Conservation (phyloP, 2,888 invertebrate species). For the Plebejus anna region DNA sequence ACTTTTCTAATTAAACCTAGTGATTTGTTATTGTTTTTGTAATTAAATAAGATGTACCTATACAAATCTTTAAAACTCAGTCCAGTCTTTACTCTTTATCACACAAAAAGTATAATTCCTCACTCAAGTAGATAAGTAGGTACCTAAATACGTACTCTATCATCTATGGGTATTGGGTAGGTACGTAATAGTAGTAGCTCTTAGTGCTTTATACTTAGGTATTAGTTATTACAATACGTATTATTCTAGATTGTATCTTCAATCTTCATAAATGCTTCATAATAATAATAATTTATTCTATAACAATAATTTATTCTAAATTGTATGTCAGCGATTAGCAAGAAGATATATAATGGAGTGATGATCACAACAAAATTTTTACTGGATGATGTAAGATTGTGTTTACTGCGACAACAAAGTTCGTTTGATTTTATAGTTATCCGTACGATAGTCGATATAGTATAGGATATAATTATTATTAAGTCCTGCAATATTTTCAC, state of each 20-base stretch:
- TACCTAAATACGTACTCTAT: too few relatives aligned
- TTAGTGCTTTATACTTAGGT: neutral
- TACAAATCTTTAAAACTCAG: too few relatives aligned
- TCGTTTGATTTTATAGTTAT: neutral
- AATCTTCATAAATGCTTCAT: neutral
- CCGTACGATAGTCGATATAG: neutral
- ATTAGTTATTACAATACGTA: neutral
- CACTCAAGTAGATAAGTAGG: too few relatives aligned
- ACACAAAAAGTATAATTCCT: too few relatives aligned
- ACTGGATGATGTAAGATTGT: slow-evolving; percentile 7
- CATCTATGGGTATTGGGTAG: too few relatives aligned
- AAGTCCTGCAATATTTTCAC: too few relatives aligned
- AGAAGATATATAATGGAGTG: slow-evolving; percentile 4
- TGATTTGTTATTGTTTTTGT: too few relatives aligned
- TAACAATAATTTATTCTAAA: slow-evolving; percentile 10
- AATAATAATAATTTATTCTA: neutral
- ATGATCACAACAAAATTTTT: slow-evolving; percentile 20
- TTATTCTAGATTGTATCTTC: neutral
- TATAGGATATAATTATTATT: too few relatives aligned
- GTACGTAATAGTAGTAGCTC: too few relatives aligned
- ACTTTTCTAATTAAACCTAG: too few relatives aligned
- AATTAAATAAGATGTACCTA: too few relatives aligned
- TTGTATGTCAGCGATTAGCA: slow-evolving; percentile 13
- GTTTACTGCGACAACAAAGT: slow-evolving; percentile 11
- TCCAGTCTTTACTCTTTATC: too few relatives aligned